A percentile compares a stretch with the other conserved stretches of the same genome.
Conservation (phyloP, 2,888 invertebrate species). For the Megamerina dolium region DNA sequence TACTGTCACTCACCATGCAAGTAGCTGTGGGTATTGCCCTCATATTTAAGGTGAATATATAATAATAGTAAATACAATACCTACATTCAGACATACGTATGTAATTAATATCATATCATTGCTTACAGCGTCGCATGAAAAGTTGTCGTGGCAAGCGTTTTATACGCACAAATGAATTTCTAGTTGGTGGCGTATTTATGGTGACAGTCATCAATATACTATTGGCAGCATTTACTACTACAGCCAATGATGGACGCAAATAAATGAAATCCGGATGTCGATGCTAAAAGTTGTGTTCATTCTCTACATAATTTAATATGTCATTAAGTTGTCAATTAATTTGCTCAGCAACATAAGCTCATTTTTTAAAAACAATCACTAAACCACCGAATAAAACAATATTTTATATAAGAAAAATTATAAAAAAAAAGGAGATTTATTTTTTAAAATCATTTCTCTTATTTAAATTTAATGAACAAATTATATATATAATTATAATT, state of each 20-base stretch:
- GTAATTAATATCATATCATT: background rate
- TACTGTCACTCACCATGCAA: slow-evolving; percentile 58
- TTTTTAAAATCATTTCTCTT: too few species aligned
- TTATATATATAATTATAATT: too few species aligned
- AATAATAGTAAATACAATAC: background rate
- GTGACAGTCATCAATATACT: slow-evolving; percentile 65
- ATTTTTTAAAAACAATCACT: too few species aligned
- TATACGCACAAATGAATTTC: slow-evolving; percentile 56
- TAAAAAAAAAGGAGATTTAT: too few species aligned
- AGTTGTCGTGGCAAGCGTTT: slow-evolving; percentile 43
- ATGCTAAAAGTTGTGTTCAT: too few species aligned
- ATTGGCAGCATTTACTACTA: slow-evolving; percentile 52
- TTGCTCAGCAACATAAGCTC: too few species aligned
- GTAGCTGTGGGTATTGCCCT: slow-evolving; percentile 58
- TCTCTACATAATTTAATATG: too few species aligned
- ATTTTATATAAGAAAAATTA: too few species aligned
- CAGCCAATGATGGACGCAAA: too few species aligned
- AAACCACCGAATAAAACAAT: too few species aligned
- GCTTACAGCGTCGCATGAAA: slow-evolving; percentile 36
- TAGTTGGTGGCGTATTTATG: slow-evolving; percentile 59
- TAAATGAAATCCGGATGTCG: slow-evolving; percentile 6
- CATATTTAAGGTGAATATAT: slow-evolving; percentile 54
- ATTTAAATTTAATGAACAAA: too few species aligned
- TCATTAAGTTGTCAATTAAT: too few species aligned
- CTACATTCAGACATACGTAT: background rate